These are phyloP conservation scores for Caenorhabditis sinica DNA, from an alignment of 2,888 invertebrate genomes.

Conservation along the genomic window DNA sequence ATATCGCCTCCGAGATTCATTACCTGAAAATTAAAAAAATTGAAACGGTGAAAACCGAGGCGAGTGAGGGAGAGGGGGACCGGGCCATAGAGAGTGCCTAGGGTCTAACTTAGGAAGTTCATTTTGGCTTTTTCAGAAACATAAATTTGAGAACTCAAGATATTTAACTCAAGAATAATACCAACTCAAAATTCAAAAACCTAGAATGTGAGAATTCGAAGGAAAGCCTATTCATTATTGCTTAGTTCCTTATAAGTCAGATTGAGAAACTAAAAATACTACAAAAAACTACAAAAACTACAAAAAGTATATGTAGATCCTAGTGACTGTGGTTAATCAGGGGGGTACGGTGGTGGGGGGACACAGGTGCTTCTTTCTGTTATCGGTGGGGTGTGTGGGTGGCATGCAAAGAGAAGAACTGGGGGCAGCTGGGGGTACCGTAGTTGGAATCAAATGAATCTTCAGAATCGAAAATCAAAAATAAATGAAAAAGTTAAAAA, in stretches of 20 bases:
- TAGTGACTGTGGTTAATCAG: constrained; percentile 52
- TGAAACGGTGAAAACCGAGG: background rate
- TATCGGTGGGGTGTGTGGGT: constrained; percentile 18
- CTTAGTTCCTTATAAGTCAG: background rate
- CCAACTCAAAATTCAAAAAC: constrained; percentile 13
- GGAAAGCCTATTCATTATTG: background rate
- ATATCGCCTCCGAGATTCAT: constrained; percentile 98
- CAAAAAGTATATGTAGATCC: constrained; percentile 6
- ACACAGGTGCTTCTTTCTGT: constrained; percentile 65
- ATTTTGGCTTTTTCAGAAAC: background rate
- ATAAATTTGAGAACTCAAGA: background rate
- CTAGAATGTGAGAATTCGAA: background rate
- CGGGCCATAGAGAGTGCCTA: constrained; percentile 18
- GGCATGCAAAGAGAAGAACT: constrained; percentile 27
- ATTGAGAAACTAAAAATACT: background rate
- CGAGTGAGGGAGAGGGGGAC: background rate
- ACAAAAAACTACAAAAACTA: background rate
- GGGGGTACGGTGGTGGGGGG: constrained; percentile 2
- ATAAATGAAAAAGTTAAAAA: background rate
- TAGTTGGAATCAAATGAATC: background rate
- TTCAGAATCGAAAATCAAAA: constrained; percentile 8
- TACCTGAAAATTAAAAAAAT: constrained; percentile 72
- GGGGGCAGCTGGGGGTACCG: background rate
- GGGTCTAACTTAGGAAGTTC: background rate
- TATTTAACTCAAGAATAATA: background rate